These are phyloP conservation scores for Andrena camellia DNA, from an alignment of 2,888 invertebrate genomes.

Conservation along the genomic window DNA sequence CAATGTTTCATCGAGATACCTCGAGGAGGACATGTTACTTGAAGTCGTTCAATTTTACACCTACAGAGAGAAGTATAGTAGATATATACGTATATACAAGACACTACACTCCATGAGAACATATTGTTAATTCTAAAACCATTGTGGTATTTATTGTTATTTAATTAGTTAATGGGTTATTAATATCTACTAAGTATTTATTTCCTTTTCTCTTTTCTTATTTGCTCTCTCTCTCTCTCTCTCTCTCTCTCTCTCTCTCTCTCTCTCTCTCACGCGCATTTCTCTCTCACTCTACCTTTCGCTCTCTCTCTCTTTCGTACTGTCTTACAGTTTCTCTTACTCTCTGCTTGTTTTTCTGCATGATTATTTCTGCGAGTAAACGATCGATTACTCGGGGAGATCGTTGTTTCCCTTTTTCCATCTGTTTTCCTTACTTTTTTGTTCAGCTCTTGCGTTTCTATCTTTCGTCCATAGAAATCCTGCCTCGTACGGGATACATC, in stretches of 20 bases:
- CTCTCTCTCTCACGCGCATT: conserved; percentile 32
- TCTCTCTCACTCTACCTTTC: conserved; percentile 42
- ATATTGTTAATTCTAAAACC: conserved; percentile 83
- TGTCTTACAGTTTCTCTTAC: conserved; percentile 41
- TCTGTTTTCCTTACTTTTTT: conserved; percentile 9
- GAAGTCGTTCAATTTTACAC: conserved; percentile 74
- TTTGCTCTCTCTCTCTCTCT: conserved; percentile 49
- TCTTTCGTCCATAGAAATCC: conserved; percentile 35
- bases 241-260: conserved; percentile 43
- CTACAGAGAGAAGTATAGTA: conserved; percentile 82
- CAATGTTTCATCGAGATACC: conserved; percentile 73
- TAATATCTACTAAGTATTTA: conserved; percentile 74
- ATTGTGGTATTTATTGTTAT: conserved; percentile 80
- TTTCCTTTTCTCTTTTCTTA: conserved; percentile 50
- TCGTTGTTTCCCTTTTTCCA: conserved; percentile 25
- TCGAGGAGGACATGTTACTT: conserved; percentile 69
- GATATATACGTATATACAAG: conserved; percentile 84
- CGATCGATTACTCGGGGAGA: conserved; percentile 34
- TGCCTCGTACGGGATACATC: conserved; percentile 30
- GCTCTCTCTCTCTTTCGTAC: conserved; percentile 48
- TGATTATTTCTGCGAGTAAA: conserved; percentile 59
- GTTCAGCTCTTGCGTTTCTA: conserved; percentile 6
- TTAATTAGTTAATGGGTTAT: conserved; percentile 74
- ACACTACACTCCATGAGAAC: conserved; percentile 84
- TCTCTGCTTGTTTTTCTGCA: conserved; percentile 49